Percentiles rank a stretch among this genome's conserved stretches.
phyloP scores from a whole-genome alignment of 2,113 vertebrate genomes.

The Pelusios castaneus region DNA sequence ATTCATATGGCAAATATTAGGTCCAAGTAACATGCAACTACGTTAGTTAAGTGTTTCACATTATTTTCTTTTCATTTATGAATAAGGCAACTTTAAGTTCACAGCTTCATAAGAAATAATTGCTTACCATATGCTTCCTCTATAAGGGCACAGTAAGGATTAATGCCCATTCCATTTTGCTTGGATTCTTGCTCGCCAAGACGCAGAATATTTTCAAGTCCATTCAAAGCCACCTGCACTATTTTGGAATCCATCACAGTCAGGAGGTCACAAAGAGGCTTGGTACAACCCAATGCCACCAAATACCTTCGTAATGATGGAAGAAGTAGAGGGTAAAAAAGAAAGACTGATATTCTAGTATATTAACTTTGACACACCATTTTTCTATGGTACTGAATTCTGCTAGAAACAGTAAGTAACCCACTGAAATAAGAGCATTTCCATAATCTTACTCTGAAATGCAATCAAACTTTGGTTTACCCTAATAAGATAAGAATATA shows the following conservation, averaged over 20 bases:
- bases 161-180: slow-evolving; percentile 86
- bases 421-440: not conserved
- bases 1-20: not conserved
- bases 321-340: not conserved
- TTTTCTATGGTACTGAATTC: not conserved
- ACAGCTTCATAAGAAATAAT: not conserved
- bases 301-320: slow-evolving; percentile 82
- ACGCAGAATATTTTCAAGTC: slow-evolving; percentile 91
- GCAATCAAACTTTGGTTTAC: not conserved
- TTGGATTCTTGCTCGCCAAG: slow-evolving; percentile 91
- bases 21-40: not conserved
- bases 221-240: slow-evolving; percentile 91
- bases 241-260: slow-evolving; percentile 95
- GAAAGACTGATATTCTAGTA: not conserved
- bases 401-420: not conserved
- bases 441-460: not conserved
- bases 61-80: not conserved
- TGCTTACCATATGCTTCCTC: slow-evolving; percentile 90
- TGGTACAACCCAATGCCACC: slow-evolving; percentile 90
- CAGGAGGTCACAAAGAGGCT: slow-evolving; percentile 92
- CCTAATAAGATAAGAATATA: not conserved
- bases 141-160: slow-evolving; percentile 90
- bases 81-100: not conserved
- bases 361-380: not conserved
- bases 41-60: not conserved